Percentiles rank a stretch among this genome's conserved stretches.
phyloP scores from a whole-genome alignment of 2,113 vertebrate species.

The Saccopteryx bilineata region DNA sequence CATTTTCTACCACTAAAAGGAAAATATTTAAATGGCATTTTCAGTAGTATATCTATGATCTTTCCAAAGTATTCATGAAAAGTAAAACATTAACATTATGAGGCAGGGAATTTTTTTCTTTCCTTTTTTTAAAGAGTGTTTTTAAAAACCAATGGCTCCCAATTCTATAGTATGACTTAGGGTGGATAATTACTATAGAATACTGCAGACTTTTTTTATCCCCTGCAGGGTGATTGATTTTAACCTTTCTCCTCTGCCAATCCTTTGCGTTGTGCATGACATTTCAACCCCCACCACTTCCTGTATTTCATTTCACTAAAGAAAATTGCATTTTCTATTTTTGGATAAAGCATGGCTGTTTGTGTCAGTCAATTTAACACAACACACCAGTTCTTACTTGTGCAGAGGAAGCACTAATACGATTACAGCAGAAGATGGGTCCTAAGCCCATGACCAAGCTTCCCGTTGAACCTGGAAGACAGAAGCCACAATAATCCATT shows the following conservation, averaged over 20 bases:
- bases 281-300: slow-evolving; percentile 82
- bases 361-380: slow-evolving; percentile 86
- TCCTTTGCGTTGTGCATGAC: slow-evolving; percentile 81
- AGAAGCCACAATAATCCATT: slow-evolving; percentile 76
- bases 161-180: slow-evolving; percentile 66
- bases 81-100: slow-evolving; percentile 59
- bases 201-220: slow-evolving; percentile 56
- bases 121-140: slow-evolving; percentile 31
- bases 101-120: slow-evolving; percentile 43
- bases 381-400: slow-evolving; percentile 82
- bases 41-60: slow-evolving; percentile 53
- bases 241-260: slow-evolving; percentile 85
- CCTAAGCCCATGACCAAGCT: slow-evolving; percentile 68
- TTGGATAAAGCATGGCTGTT: slow-evolving; percentile 85
- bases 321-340: slow-evolving; percentile 87
- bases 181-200: slow-evolving; percentile 75
- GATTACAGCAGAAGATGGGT: slow-evolving; percentile 81
- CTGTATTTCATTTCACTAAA: slow-evolving; percentile 83
- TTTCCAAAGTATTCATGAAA: slow-evolving; percentile 61
- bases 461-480: slow-evolving; percentile 68
- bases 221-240: slow-evolving; percentile 79
- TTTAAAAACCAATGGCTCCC: slow-evolving; percentile 20
- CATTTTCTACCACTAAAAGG: slow-evolving; percentile 47
- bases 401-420: slow-evolving; percentile 83
- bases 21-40: slow-evolving; percentile 60